phyloP scores from a whole-genome alignment of 2,797 vertebrate species.

The Channa striata region DNA sequence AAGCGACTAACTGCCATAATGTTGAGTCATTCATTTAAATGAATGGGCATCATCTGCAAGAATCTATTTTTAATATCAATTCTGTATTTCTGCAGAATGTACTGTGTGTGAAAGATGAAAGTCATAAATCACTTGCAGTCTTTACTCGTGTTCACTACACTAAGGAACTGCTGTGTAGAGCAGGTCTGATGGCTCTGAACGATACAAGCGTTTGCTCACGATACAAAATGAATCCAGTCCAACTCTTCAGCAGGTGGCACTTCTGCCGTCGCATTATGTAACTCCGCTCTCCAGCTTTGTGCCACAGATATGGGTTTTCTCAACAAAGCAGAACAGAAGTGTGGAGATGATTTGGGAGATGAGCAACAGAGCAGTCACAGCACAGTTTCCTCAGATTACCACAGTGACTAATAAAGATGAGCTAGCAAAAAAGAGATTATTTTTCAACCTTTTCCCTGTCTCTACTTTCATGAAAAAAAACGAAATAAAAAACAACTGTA shows the following conservation, averaged over 20 bases:
- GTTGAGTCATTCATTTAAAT: too few species aligned
- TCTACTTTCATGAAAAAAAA: slow-evolving; percentile 38
- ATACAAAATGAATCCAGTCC: slow-evolving; percentile 11
- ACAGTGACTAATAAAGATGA: slow-evolving; percentile 56
- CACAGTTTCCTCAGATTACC: slow-evolving; percentile 29
- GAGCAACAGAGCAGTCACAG: slow-evolving; percentile 43
- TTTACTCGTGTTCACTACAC: background rate
- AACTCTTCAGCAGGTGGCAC: background rate
- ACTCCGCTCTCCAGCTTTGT: slow-evolving; percentile 11
- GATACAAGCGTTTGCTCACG: slow-evolving; percentile 3
- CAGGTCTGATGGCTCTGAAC: slow-evolving; percentile 5
- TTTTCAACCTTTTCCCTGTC: slow-evolving; percentile 13
- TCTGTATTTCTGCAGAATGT: background rate
- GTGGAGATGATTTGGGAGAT: slow-evolving; percentile 35
- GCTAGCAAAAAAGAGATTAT: slow-evolving; percentile 38
- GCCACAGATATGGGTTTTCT: slow-evolving; percentile 14
- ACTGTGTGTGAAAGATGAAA: background rate
- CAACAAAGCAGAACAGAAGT: slow-evolving; percentile 36
- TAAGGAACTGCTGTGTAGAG: slow-evolving; percentile 6
- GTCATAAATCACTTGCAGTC: background rate
- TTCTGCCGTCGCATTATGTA: slow-evolving; percentile 9
- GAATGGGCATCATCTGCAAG: too few species aligned
- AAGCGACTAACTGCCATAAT: too few species aligned
- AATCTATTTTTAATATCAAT: too few species aligned
- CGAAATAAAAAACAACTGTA: too few species aligned